A percentile compares a stretch with the other conserved stretches of the same genome.
These are phyloP conservation scores for Periplaneta americana DNA, from an alignment of 1,140 invertebrate genomes.

Conservation along the genomic window DNA sequence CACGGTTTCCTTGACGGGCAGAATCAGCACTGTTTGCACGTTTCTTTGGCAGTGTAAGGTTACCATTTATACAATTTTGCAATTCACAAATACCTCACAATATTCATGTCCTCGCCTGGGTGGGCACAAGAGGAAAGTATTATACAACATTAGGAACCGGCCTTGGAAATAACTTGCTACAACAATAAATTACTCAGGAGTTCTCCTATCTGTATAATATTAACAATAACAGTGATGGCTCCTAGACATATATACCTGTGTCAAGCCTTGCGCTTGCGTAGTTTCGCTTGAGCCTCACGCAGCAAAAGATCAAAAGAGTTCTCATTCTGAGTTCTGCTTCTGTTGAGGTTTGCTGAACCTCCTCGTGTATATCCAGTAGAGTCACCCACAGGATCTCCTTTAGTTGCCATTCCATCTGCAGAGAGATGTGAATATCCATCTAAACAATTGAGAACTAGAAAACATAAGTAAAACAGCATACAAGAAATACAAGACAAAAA, in stretches of 20 bases:
- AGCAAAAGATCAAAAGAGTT: constrained; percentile 39
- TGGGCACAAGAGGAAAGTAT: background rate
- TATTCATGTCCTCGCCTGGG: background rate
- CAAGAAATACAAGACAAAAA: too few species aligned
- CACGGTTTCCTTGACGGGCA: background rate
- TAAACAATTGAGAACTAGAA: too few species aligned
- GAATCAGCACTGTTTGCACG: background rate
- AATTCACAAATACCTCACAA: background rate
- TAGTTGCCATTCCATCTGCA: constrained; percentile 32
- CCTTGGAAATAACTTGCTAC: background rate
- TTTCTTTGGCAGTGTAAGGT: background rate
- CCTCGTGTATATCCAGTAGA: background rate
- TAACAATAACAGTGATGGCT: background rate
- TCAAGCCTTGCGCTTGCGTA: constrained; percentile 31
- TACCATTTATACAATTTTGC: background rate
- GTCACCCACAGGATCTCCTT: background rate
- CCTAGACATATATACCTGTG: constrained; percentile 5
- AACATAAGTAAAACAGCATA: too few species aligned
- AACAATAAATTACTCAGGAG: background rate
- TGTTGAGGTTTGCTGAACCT: background rate
- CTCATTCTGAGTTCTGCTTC: constrained; percentile 25
- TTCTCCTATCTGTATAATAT: background rate
- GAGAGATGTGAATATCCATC: background rate
- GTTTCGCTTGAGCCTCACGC: constrained; percentile 38
- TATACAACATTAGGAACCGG: background rate